Evolutionary conservation across 2,888 invertebrate genomes (phyloP).

Genomic region (Andrena flavipes): DNA sequence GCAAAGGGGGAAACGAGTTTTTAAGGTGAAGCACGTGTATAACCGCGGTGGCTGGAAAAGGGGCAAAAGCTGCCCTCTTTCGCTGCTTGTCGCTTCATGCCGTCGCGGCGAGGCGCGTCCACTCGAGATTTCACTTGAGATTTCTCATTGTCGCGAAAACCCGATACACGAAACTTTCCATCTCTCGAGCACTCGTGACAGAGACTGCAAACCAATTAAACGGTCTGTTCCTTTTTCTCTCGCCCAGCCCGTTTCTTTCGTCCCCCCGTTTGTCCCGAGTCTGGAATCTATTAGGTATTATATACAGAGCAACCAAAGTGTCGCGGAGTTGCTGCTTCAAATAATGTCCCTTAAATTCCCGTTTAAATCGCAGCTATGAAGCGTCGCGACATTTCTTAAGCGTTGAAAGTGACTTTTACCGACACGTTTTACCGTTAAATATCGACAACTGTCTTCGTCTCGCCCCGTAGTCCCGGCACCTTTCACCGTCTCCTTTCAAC

Average conservation of each 20-base stretch:
- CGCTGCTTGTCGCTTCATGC: not conserved
- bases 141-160: conserved; percentile 38
- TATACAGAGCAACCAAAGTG: not conserved
- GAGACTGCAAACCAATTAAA: conserved; percentile 23
- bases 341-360: not conserved
- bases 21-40: not conserved
- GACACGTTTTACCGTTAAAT: not conserved
- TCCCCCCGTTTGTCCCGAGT: not conserved
- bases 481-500: not conserved
- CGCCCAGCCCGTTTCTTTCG: not conserved
- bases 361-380: conserved; percentile 10
- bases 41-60: conserved; percentile 15
- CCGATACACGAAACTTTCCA: conserved; percentile 40
- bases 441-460: not conserved
- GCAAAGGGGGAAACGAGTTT: conserved; percentile 13
- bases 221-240: conserved; percentile 8
- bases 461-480: too few relatives aligned
- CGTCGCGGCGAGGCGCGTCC: conserved; percentile 9
- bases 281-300: not conserved
- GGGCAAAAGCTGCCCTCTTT: not conserved
- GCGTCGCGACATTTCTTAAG: not conserved
- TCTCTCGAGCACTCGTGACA: not conserved
- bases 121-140: conserved; percentile 32
- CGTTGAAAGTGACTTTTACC: not conserved
- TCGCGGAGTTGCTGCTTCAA: not conserved